phyloP scores from a whole-genome alignment of 2,888 invertebrate species.

The Galerucella calmariensis region DNA sequence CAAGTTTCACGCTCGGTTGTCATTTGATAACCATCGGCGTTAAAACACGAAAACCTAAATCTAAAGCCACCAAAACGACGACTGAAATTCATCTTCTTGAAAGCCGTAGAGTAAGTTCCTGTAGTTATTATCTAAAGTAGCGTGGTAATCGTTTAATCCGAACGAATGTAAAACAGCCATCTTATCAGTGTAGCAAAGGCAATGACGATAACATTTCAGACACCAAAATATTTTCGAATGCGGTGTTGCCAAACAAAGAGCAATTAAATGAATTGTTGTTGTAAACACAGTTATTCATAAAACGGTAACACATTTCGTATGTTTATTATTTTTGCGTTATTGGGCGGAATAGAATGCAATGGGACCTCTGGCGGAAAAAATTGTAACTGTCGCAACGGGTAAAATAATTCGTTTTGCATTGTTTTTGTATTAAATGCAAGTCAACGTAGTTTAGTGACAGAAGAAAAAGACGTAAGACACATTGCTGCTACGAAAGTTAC shows the following conservation, averaged over 20 bases:
- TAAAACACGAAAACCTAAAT: constrained; percentile 44
- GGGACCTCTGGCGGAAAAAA: no score
- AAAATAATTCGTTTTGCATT: no score
- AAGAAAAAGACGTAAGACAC: no score
- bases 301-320: no score
- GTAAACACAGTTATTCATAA: neutral
- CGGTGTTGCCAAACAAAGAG: constrained; percentile 37
- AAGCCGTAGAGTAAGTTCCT: constrained; percentile 36
- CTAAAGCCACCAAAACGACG: constrained; percentile 37
- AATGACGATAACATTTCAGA: constrained; percentile 59
- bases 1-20: constrained; percentile 27
- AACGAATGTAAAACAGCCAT: constrained; percentile 61
- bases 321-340: no score
- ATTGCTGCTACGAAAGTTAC: no score
- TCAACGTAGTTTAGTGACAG: no score
- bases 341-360: no score
- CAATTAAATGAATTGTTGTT: neutral
- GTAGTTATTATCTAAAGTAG: constrained; percentile 58
- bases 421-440: no score
- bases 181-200: constrained; percentile 57
- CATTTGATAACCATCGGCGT: constrained; percentile 38
- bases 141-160: constrained; percentile 60
- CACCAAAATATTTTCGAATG: constrained; percentile 45
- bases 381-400: no score
- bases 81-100: constrained; percentile 44